Evolutionary conservation across 2,113 vertebrate genomes (phyloP), one percentile per base, ranked within the genome.

Genomic region (Ophthalmolycus amberensis): DNA sequence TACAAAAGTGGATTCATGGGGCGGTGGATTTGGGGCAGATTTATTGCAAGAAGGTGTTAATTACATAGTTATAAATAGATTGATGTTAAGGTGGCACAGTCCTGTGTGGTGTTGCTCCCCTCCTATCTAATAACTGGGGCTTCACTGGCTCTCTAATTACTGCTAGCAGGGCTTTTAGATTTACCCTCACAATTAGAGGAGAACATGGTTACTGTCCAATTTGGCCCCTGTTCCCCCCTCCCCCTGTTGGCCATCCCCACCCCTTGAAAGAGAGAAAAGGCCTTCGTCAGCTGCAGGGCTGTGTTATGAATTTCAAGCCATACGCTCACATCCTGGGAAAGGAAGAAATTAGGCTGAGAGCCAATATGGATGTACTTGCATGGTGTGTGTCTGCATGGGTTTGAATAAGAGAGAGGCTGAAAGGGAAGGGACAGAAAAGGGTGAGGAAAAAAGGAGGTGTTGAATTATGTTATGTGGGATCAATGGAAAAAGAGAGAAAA

Each of bases 311-410:
- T 95, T 94, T 95, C 92, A 95, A 92, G 92, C 94, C 93, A 92
- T 94, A 94, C 92, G 79, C 91, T 95, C 94, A 95, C 95, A 95
- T 95, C 95, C 95, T 95, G 95, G 94, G 94, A 95, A 94, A 93
- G 85, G 59, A 71, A 65, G 65, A 91, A 77, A 89, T 90, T 90
- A 89, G 89, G 89, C 86, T 77, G 56, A 65, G 69, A 25, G 85
- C 88, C 82, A 88, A 56, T 40, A 90, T 86, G 80, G 90, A 89
- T 80, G 62, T 85, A 59, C 74, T 76, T 62, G 78, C 65, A 71
- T 87, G 60, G 56, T 73, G 40, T 71, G 48, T 60, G 67, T 65
- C 12, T 68, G 71, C 67, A 18, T 80, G 40, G 70, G 72, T 85
- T 77, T 86, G 77, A 78, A 52, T 52, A 82, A 85, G 73, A 77